A percentile compares a stretch with the other conserved stretches of the same genome.
These are phyloP conservation scores for Riparia riparia DNA, from an alignment of 2,113 vertebrate genomes.

Conservation along the genomic window DNA sequence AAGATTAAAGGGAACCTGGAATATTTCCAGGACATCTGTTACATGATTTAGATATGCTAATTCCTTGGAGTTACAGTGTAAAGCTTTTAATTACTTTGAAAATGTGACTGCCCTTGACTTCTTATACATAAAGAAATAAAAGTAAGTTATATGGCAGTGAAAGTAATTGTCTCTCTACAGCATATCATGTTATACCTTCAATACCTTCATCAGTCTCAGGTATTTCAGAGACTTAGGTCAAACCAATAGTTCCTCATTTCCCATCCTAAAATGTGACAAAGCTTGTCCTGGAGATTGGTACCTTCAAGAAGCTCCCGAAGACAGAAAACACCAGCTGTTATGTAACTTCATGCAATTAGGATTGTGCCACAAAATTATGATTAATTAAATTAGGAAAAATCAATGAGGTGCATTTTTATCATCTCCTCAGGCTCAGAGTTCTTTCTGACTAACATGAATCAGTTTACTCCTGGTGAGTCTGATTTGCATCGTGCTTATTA, in stretches of 20 bases:
- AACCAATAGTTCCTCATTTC: background rate
- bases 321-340: background rate
- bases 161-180: background rate
- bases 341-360: background rate
- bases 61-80: background rate
- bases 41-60: background rate
- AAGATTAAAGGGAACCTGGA: background rate
- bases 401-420: background rate
- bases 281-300: background rate
- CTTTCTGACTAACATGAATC: background rate
- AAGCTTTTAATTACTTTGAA: background rate
- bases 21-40: slow-evolving; percentile 31
- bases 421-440: background rate
- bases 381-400: background rate
- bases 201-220: background rate
- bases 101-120: background rate
- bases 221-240: background rate
- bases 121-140: background rate
- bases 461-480: background rate
- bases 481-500: background rate
- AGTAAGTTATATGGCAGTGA: background rate
- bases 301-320: background rate
- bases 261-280: background rate
- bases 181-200: background rate
- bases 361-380: background rate